These are phyloP conservation scores for Drosophila neonasuta DNA, from an alignment of 2,888 invertebrate genomes.

Conservation along the genomic window DNA sequence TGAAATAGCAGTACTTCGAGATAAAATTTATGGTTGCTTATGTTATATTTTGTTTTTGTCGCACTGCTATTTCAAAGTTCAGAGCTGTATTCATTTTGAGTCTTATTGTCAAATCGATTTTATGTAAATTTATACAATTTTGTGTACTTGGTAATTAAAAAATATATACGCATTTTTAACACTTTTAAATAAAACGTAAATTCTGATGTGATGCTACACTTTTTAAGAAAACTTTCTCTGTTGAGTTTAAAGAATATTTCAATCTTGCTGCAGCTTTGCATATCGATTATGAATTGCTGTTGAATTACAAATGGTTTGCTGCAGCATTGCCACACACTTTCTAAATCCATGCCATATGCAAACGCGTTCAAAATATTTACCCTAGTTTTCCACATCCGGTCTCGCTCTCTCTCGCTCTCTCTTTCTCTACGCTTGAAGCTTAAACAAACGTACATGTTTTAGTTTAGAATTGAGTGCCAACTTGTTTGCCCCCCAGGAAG, in stretches of 20 bases:
- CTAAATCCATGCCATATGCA: slow-evolving; percentile 5
- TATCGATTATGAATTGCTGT: slow-evolving; percentile 10
- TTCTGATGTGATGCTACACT: no score
- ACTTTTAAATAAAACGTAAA: not conserved
- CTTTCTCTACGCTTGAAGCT: slow-evolving; percentile 1
- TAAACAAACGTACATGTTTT: slow-evolving; percentile 7
- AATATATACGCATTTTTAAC: not conserved
- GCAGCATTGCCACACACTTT: slow-evolving; percentile 10
- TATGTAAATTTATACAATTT: not conserved
- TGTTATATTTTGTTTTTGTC: no score
- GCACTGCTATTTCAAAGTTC: no score
- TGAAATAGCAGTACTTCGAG: no score
- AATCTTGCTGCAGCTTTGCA: not conserved
- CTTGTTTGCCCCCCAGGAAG: not conserved
- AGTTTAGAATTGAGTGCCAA: slow-evolving; percentile 16
- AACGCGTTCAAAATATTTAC: slow-evolving; percentile 14
- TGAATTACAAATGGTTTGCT: slow-evolving; percentile 4
- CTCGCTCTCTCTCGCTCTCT: no score
- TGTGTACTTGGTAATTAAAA: not conserved
- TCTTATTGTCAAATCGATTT: not conserved
- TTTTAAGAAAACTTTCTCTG: not conserved
- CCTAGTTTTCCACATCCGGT: slow-evolving; percentile 15
- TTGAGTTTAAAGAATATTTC: not conserved
- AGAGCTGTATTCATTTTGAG: no score
- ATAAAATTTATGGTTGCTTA: no score